A percentile compares a stretch with the other conserved stretches of the same genome.
These are phyloP conservation scores for Melanotaenia nigrans DNA, from an alignment of 2,797 vertebrate genomes.

Conservation along the genomic window DNA sequence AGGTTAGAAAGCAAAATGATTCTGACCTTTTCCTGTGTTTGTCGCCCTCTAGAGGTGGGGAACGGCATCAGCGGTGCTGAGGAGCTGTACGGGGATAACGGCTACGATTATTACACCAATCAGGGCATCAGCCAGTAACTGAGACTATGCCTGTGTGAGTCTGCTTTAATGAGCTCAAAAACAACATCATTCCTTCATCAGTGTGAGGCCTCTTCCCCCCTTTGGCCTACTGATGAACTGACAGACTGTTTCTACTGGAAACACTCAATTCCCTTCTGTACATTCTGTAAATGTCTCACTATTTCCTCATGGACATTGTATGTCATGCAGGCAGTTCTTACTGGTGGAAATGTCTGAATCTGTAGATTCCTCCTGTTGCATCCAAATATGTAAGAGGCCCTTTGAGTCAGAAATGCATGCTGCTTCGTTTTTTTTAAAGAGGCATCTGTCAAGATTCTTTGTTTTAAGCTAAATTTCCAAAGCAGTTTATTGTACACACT, in stretches of 20 bases:
- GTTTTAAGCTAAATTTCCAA: constrained; percentile 43
- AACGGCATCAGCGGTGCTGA: constrained; percentile 86
- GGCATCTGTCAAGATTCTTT: constrained; percentile 1
- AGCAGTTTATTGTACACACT: constrained; percentile 49
- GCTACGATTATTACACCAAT: constrained; percentile 86
- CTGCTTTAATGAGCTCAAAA: constrained; percentile 20
- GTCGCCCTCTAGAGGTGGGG: constrained; percentile 88
- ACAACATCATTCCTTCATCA: constrained; percentile 9
- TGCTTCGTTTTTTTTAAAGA: constrained; percentile 29
- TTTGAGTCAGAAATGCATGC: constrained; percentile 17
- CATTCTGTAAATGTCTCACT: constrained; percentile 58
- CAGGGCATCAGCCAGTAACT: constrained; percentile 74
- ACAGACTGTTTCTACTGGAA: constrained; percentile 35
- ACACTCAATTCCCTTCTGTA: constrained; percentile 44
- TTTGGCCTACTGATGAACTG: constrained; percentile 37
- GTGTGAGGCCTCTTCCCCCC: constrained; percentile 19
- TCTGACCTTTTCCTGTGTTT: constrained; percentile 26
- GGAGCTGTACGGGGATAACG: constrained; percentile 88
- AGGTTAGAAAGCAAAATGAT: not conserved
- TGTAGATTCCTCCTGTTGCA: constrained; percentile 46
- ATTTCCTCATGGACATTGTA: constrained; percentile 38
- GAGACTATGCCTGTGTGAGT: constrained; percentile 19
- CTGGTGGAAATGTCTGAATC: constrained; percentile 50
- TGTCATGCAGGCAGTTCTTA: constrained; percentile 61
- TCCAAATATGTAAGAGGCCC: constrained; percentile 18